Conservation (phyloP, 2,113 vertebrate genomes). For the Candoia aspera region DNA sequence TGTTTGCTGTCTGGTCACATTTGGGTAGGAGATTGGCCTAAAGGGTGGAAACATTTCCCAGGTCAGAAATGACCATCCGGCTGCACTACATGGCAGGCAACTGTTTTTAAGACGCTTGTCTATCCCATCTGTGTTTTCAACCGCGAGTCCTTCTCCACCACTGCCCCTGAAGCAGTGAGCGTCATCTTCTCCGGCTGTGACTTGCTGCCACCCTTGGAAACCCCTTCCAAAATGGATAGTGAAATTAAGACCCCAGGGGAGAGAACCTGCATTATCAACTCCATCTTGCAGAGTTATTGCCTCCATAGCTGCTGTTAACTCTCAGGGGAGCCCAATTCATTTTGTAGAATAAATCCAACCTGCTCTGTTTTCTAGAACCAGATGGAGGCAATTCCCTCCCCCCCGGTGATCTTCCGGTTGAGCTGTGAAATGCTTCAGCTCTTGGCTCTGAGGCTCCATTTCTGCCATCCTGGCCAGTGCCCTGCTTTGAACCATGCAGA, state of each 20-base stretch:
- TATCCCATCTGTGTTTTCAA: not conserved
- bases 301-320: not conserved
- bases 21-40: no score
- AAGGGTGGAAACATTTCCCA: no score
- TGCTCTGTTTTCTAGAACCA: not conserved
- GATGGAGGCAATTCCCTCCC: not conserved
- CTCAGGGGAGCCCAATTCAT: not conserved
- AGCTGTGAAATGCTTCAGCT: not conserved
- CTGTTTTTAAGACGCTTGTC: no score
- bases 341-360: rapidly evolving
- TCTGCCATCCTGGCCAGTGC: no score
- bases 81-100: no score
- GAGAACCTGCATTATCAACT: not conserved
- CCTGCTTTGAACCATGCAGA: no score
- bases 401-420: not conserved
- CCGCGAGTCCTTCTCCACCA: not conserved
- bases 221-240: slow-evolving; percentile 20
- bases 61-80: no score
- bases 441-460: no score
- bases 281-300: not conserved
- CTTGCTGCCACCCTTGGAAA: slow-evolving; percentile 7
- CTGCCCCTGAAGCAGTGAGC: not conserved
- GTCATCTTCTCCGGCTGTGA: not conserved
- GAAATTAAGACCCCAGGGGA: slow-evolving; percentile 39
- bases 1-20: no score